Percentiles rank a stretch among this genome's conserved stretches.
Evolutionary conservation across 2,888 invertebrate species (phyloP).

Genomic region (Protodeltote pygarga): DNA sequence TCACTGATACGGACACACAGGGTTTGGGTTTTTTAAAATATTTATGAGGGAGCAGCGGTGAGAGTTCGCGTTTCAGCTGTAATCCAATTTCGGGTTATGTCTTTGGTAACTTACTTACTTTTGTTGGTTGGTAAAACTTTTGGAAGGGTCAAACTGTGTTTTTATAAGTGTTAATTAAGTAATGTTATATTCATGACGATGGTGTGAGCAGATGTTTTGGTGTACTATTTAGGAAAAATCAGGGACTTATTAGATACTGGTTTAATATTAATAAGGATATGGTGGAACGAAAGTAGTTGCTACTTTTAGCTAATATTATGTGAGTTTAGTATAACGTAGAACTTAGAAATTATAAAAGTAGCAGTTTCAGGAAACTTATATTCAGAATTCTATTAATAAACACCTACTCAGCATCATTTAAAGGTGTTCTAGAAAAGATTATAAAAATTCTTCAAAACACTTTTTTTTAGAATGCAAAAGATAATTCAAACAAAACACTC

Average conservation of each 20-base stretch:
- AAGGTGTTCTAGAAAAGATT: too few species aligned
- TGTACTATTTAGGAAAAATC: conserved; percentile 26
- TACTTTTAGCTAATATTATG: conserved; percentile 5
- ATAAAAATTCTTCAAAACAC: too few species aligned
- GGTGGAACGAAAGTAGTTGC: conserved; percentile 1
- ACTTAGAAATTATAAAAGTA: neutral
- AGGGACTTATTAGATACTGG: conserved; percentile 28
- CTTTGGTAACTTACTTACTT: conserved; percentile 83
- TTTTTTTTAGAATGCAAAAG: neutral
- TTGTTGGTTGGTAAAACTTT: conserved; percentile 63
- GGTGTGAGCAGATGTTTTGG: conserved; percentile 54
- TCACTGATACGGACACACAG: conserved; percentile 79
- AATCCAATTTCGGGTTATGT: conserved; percentile 87
- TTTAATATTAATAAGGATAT: conserved; percentile 40
- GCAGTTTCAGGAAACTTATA: too few species aligned
- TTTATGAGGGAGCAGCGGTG: conserved; percentile 79
- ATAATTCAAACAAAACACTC: neutral
- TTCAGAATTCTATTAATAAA: too few species aligned
- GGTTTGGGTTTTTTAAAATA: conserved; percentile 81
- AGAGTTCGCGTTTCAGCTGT: conserved; percentile 73
- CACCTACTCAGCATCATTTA: too few species aligned
- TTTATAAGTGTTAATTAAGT: conserved; percentile 83
- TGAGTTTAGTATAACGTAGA: neutral
- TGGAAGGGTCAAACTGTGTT: conserved; percentile 71
- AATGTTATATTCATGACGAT: conserved; percentile 64